Evolutionary conservation across 2,797 vertebrate species (phyloP).

Genomic region (Oceanodroma leucorhoa): DNA sequence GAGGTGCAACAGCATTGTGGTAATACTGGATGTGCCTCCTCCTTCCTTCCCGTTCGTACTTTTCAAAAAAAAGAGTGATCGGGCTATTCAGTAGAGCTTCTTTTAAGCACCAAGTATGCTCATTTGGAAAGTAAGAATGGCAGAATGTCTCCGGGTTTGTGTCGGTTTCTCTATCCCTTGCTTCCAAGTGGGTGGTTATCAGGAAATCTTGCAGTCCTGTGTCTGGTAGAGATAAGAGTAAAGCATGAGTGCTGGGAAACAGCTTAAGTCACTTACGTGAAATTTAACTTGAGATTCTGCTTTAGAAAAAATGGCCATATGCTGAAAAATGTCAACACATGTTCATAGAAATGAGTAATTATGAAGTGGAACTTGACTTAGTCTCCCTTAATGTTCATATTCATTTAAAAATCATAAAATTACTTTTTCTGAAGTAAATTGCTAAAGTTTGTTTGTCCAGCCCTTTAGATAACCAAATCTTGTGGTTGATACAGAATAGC

Average conservation of each 20-base stretch:
- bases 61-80: background rate
- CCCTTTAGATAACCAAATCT: background rate
- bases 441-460: background rate
- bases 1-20: background rate
- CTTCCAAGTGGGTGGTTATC: conserved; percentile 10
- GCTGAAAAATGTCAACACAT: conserved; percentile 56
- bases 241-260: background rate
- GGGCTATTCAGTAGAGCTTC: background rate
- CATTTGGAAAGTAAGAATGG: background rate
- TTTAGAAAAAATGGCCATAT: conserved; percentile 10
- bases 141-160: background rate
- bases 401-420: background rate
- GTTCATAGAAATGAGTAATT: conserved; percentile 40
- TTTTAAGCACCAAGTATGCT: background rate
- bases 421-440: background rate
- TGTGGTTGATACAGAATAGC: background rate
- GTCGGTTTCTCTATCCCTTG: background rate
- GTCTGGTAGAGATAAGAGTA: background rate
- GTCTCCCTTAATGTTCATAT: background rate
- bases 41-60: background rate
- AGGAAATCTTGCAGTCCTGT: background rate
- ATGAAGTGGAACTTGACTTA: conserved; percentile 7
- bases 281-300: background rate
- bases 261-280: background rate
- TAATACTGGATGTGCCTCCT: background rate